Base-by-base conservation (phyloP, 35 echinoderm and acorn worm genomes). In the Ptychodera flava region DNA sequence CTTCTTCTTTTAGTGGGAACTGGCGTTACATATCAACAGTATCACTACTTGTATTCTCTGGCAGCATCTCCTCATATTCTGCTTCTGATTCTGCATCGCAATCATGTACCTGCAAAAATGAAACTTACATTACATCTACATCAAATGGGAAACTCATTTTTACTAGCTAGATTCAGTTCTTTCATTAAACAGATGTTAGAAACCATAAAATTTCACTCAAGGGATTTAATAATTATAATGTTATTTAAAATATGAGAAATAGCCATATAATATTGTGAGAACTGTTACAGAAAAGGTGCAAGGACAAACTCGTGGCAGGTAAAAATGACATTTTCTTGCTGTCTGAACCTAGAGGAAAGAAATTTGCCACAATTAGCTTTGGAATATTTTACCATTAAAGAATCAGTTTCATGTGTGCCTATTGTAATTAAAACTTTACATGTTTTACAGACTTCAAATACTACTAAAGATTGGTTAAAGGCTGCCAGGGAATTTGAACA, bases 401-500 rank as follows among this genome's bases (percentile, higher is more conserved):
- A n/a, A n/a, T n/a, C n/a, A n/a, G n/a, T n/a, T n/a, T n/a, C n/a
- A n/a, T n/a, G n/a, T n/a, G n/a, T n/a, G n/a, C n/a, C n/a, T n/a
- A n/a, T n/a, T n/a, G n/a, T n/a, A n/a, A n/a, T n/a, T n/a, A n/a
- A 64, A 64, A 12, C 22, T 64, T 64, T 22, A 64, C 22, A n/a
- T n/a, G 6, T 22, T 64, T 64, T 64, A 12, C 45, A 64, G 45
- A 64, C 45, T 64, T 6, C 45, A 64, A 64, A 22, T 64, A 82
- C 31, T 76, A 15, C 33, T 76, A 75, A 85, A 28, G 88, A 89
- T 0, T 93, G 92, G 88, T 0, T 16, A 1, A 35, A 87, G n/a
- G 78, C 90, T 52, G 45, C 88, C 28, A 37, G 80, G 16, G 78
- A 53, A 28, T 93, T 89, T 78, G 75, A 86, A 29, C 33, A 36